A percentile compares a stretch with the other conserved stretches of the same genome.
Evolutionary conservation across 2,797 vertebrate genomes (phyloP).

Genomic region (Diceros bicornis): DNA sequence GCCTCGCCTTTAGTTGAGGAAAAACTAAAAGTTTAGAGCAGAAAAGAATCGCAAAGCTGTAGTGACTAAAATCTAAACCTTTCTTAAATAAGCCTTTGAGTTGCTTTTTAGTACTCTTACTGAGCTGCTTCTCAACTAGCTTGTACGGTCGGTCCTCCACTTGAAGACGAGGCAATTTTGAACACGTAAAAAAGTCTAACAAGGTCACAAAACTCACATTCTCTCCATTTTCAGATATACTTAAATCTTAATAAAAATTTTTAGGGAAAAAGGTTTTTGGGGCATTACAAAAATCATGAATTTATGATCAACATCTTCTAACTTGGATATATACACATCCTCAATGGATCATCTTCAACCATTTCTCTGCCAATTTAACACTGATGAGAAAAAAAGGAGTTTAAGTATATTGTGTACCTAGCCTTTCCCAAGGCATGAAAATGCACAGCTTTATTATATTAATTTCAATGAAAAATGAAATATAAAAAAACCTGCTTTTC

Average conservation of each 20-base stretch:
- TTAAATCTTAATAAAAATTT: constrained; percentile 7
- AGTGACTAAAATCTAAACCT: constrained; percentile 9
- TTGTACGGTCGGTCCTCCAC: neutral
- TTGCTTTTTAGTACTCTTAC: neutral
- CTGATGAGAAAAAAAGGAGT: neutral
- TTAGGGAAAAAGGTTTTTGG: neutral
- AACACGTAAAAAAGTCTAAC: neutral
- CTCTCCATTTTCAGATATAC: constrained; percentile 20
- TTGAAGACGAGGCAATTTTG: neutral
- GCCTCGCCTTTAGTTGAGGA: neutral
- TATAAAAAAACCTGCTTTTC: neutral
- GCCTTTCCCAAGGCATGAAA: neutral
- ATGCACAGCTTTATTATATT: neutral
- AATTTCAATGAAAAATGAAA: neutral
- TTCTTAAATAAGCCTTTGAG: neutral
- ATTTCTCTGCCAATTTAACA: constrained; percentile 25
- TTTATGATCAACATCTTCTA: neutral
- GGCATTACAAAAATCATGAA: neutral
- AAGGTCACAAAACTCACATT: neutral
- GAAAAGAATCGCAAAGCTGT: neutral
- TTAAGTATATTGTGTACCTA: neutral
- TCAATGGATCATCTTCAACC: neutral
- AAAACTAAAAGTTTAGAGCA: neutral
- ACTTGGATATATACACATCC: neutral
- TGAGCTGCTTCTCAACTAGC: neutral